These are phyloP conservation scores for Agrypnus murinus DNA, from an alignment of 2,888 invertebrate species.

Conservation along the genomic window DNA sequence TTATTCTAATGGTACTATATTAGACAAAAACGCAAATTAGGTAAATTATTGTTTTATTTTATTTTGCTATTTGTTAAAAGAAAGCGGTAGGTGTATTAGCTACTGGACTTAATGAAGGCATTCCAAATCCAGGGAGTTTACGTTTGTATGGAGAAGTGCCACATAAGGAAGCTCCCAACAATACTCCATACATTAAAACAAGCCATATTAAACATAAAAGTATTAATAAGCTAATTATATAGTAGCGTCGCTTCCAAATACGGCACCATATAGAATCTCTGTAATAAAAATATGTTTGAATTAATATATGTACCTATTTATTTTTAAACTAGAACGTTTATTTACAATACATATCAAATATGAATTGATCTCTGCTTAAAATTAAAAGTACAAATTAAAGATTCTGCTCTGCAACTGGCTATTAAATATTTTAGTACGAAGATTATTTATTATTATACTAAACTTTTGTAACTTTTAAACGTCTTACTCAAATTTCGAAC, in stretches of 20 bases:
- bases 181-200: constrained; percentile 50
- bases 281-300: constrained; percentile 19
- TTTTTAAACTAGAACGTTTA: background rate
- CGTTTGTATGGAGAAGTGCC: constrained; percentile 9
- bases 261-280: background rate
- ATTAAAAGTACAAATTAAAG: background rate
- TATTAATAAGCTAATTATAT: constrained; percentile 38
- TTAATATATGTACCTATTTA: too few species aligned
- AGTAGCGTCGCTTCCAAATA: constrained; percentile 9
- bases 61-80: too few species aligned
- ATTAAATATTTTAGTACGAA: background rate
- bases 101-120: too few species aligned
- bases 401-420: background rate
- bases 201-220: constrained; percentile 48
- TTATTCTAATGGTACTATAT: too few species aligned
- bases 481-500: too few species aligned
- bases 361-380: background rate
- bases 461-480: too few species aligned
- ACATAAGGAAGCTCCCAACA: constrained; percentile 48
- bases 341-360: too few species aligned
- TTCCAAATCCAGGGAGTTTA: background rate
- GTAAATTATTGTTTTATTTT: too few species aligned
- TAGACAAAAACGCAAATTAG: too few species aligned
- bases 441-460: too few species aligned
- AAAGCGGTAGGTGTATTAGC: too few species aligned